Conservation (phyloP, 92 coral and sea anemone species). For the Heteractis magnifica region DNA sequence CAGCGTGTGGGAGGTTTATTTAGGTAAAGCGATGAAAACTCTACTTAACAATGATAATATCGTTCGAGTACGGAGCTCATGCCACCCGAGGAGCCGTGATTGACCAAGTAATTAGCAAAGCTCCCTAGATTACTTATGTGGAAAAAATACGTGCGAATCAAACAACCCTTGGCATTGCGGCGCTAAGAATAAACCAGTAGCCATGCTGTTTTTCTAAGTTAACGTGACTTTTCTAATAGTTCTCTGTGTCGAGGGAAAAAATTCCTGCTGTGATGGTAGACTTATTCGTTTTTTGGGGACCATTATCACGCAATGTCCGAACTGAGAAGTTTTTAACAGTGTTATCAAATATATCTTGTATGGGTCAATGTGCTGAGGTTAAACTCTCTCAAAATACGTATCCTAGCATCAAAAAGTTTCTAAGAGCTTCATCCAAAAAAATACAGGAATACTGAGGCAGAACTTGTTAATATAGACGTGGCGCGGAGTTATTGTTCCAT, state of each 20-base stretch:
- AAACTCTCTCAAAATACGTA: background rate
- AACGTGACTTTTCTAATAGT: slow-evolving; percentile 2
- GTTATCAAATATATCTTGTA: background rate
- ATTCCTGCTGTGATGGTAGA: background rate
- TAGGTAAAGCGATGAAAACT: slow-evolving; percentile 1
- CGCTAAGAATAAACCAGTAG: background rate
- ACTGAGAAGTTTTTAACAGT: background rate
- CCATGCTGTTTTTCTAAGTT: background rate
- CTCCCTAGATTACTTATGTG: background rate
- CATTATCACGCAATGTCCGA: background rate
- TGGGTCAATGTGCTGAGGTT: background rate
- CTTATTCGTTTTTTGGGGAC: background rate
- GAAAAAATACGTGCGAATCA: too few species aligned
- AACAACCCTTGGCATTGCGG: background rate
- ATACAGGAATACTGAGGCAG: background rate
- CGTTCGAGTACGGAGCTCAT: background rate
- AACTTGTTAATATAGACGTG: background rate
- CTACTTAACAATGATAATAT: background rate
- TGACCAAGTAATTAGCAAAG: background rate
- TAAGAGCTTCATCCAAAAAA: background rate
- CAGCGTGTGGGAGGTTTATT: background rate
- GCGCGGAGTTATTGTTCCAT: background rate
- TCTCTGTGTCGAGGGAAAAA: background rate
- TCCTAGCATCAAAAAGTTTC: background rate
- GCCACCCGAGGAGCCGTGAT: slow-evolving; percentile 1